Evolutionary conservation across 2,888 invertebrate genomes (phyloP), one percentile per base, ranked within the genome.

Genomic region (Lagria hirta): DNA sequence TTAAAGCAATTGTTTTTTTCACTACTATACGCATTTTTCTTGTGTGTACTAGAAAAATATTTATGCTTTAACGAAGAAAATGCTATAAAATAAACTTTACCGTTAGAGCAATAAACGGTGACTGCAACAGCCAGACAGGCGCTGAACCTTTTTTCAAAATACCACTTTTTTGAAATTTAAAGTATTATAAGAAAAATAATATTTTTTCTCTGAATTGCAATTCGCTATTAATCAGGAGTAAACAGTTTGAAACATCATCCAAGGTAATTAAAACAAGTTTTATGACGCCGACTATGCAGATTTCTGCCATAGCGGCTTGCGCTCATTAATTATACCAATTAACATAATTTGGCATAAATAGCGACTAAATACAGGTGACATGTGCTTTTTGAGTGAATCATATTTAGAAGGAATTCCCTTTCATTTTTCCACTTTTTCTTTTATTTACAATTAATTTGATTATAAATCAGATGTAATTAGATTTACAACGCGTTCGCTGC

Each of bases 201-300:
- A n/a, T 38, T 29, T 33, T 41, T 33, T 20, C 26, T 24, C n/a
- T 2, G 18, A 30, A 43, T 44, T 44, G 34, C 28, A n/a, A n/a
- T n/a, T 45, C 38, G 20, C 40, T 40, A 40, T 40, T 45, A 40
- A 40, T 45, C 45, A 40, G 22, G 23, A 29, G 33, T 21, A 26
- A 38, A 29, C 22, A 29, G 20, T 38, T 32, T 38, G 16, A 40
- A 33, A 37, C 26, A 43, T 49, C 26, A 44, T 51, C 49, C 52
- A 56, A 54, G 51, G 53, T 48, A 57, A 60, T 57, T 60, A 54
- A 55, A 56, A 57, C 56, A 34, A 51, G 56, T 57, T 56, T 41
- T 55, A 45, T 54, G 54, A 51, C 54, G 45, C 46, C 11, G 21
- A 12, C 14, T 32, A 43, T 43, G 37, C 37, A 43, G 36, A 37